phyloP scores from a whole-genome alignment of 2,888 invertebrate genomes.

The Diaperis boleti region DNA sequence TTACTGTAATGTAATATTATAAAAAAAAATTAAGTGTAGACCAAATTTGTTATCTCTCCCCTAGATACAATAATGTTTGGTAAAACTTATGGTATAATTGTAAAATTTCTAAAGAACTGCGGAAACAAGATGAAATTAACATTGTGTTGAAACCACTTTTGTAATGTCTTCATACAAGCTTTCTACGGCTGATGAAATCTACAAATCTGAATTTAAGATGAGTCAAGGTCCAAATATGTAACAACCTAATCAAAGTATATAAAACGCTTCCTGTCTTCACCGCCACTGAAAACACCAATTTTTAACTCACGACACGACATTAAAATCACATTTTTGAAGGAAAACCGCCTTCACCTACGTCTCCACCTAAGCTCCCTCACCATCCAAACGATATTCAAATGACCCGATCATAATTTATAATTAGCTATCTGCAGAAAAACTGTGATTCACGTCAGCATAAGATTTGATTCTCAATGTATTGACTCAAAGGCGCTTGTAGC shows the following conservation, averaged over 20 bases:
- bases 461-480: slow-evolving; percentile 1
- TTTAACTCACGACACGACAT: no score
- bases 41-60: no score
- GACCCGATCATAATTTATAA: slow-evolving; percentile 20
- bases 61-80: no score
- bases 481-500: neutral
- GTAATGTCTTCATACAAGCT: slow-evolving; percentile 17
- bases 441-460: slow-evolving; percentile 23
- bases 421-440: slow-evolving; percentile 7
- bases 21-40: no score
- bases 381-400: slow-evolving; percentile 4
- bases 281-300: no score
- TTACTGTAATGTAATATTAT: no score
- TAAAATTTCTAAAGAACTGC: no score
- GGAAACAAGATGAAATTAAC: neutral
- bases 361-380: neutral
- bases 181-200: slow-evolving; percentile 29
- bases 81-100: no score
- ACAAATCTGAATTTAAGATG: slow-evolving; percentile 19
- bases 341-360: slow-evolving; percentile 26
- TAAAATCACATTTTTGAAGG: no score
- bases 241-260: neutral
- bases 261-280: neutral
- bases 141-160: neutral
- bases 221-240: slow-evolving; percentile 24